Percentiles rank a stretch among this genome's conserved stretches.
Conservation (phyloP, 2,113 vertebrate genomes). For the Amblyornis subalaris region DNA sequence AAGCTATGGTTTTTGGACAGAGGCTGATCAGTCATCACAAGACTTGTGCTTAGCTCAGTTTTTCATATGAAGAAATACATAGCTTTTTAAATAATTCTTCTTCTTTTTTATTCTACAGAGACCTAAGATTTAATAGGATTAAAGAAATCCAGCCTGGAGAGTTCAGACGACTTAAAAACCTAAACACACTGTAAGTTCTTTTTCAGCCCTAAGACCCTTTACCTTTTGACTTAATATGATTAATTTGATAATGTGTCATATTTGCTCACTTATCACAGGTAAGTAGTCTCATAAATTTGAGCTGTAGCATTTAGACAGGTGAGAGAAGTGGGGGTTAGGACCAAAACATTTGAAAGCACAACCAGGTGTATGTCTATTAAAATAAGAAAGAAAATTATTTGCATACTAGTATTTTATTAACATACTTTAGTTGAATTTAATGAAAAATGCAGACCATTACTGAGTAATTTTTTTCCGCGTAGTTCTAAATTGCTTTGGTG, state of each 20-base stretch:
- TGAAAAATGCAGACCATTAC: background rate
- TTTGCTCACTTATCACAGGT: background rate
- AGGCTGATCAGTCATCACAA: background rate
- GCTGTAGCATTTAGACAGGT: background rate
- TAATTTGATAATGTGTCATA: background rate
- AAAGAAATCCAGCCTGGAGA: conserved; percentile 91
- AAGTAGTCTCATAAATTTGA: background rate
- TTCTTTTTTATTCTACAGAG: conserved; percentile 70
- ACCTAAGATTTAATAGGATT: conserved; percentile 97
- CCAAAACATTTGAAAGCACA: background rate
- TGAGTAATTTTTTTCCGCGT: background rate
- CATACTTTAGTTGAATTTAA: background rate
- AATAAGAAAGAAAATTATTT: background rate
- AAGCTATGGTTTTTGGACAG: background rate
- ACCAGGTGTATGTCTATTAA: background rate
- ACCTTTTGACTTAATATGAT: background rate
- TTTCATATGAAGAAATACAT: background rate
- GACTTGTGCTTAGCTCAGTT: background rate
- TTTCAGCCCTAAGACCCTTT: background rate
- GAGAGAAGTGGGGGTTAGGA: background rate
- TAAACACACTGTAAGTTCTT: conserved; percentile 94
- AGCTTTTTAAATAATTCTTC: background rate
- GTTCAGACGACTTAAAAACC: conserved; percentile 86
- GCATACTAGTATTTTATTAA: background rate
- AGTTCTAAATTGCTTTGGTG: background rate